phyloP scores from a whole-genome alignment of 1,140 invertebrate species.

The Sminthurinus signatus region DNA sequence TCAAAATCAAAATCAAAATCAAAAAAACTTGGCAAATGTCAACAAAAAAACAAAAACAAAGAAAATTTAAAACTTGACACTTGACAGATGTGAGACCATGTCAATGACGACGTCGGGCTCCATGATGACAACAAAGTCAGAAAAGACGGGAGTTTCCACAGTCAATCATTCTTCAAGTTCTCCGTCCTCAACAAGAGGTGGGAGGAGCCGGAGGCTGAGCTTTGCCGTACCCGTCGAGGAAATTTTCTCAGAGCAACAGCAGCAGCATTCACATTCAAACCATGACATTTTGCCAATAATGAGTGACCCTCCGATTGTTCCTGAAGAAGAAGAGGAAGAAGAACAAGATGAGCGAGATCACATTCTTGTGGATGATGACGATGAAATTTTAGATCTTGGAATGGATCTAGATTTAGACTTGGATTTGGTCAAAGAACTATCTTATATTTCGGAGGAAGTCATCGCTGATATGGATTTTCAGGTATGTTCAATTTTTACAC shows the following conservation, averaged over 20 bases:
- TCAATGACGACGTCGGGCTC: not conserved
- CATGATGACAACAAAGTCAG: not conserved
- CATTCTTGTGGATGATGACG: not conserved
- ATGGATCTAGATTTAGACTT: no score
- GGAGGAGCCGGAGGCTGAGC: constrained; percentile 29
- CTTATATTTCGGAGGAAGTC: constrained; percentile 78
- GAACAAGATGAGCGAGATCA: constrained; percentile 5
- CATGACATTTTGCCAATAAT: no score
- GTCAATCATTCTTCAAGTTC: constrained; percentile 24
- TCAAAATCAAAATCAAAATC: not conserved
- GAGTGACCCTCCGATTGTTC: not conserved
- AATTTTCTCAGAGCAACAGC: constrained; percentile 33
- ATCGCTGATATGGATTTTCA: constrained; percentile 72
- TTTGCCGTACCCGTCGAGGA: constrained; percentile 37
- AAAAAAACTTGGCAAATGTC: not conserved
- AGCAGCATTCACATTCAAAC: constrained; percentile 31
- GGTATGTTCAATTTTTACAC: constrained; percentile 8
- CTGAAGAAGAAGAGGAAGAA: not conserved
- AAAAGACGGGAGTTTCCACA: constrained; percentile 9
- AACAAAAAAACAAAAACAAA: not conserved
- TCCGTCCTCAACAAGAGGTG: constrained; percentile 17
- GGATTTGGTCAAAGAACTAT: constrained; percentile 56
- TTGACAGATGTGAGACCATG: constrained; percentile 31
- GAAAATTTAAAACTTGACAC: constrained; percentile 6
- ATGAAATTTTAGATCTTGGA: constrained; percentile 13